These are phyloP conservation scores for Caenorhabditis parvicauda DNA, from an alignment of 2,888 invertebrate genomes.

Conservation along the genomic window DNA sequence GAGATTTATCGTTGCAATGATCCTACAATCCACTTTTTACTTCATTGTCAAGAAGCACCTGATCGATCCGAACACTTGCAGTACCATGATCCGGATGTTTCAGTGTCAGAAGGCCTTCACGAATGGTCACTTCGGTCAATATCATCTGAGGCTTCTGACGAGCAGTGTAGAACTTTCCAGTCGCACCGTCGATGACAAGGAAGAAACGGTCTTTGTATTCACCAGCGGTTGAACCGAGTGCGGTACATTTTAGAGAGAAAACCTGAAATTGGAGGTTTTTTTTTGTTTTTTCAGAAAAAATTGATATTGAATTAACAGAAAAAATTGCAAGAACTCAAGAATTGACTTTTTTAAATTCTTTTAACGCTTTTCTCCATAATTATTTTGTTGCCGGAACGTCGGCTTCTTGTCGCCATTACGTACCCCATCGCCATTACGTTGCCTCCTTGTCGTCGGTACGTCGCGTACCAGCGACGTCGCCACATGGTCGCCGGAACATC, in stretches of 20 bases:
- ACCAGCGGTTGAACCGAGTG: conserved; percentile 33
- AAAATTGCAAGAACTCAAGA: no score
- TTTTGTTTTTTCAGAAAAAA: no score
- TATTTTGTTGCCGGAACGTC: no score
- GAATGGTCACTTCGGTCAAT: conserved; percentile 27
- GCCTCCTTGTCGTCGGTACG: no score
- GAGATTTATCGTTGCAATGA: neutral
- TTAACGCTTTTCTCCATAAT: no score
- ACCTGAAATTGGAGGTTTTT: conserved; percentile 32
- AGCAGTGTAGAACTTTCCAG: conserved; percentile 36
- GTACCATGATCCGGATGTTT: conserved; percentile 20
- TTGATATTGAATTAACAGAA: no score
- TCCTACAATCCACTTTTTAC: conserved; percentile 31
- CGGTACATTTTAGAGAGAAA: conserved; percentile 41
- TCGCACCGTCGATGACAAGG: conserved; percentile 39
- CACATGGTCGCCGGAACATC: no score
- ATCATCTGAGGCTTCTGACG: conserved; percentile 38
- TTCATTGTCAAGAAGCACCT: conserved; percentile 22
- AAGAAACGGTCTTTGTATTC: conserved; percentile 46
- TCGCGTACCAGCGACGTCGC: no score
- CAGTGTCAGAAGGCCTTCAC: conserved; percentile 20
- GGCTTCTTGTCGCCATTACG: no score
- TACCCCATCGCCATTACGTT: no score
- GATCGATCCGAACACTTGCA: conserved; percentile 14
- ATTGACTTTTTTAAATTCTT: no score